phyloP scores from a whole-genome alignment of 2,113 vertebrate genomes.

The Dascyllus trimaculatus region DNA sequence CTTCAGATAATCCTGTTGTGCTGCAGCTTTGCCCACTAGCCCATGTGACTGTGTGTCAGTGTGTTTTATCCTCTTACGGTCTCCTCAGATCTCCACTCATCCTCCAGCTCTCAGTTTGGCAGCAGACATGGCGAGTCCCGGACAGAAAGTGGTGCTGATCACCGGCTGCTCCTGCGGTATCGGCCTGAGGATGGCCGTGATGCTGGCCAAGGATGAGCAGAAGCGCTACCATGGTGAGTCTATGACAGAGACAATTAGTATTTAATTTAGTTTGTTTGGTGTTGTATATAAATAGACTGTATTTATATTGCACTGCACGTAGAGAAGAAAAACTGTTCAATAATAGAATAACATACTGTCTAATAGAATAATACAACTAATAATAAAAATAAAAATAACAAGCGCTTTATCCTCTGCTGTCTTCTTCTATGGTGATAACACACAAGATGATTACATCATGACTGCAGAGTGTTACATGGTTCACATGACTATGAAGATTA shows the following conservation, averaged over 20 bases:
- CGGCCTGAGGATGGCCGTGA: slow-evolving; percentile 83
- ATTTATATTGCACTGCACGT: neutral
- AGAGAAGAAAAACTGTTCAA: neutral
- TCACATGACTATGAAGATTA: too few species aligned
- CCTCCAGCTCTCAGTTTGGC: too few species aligned
- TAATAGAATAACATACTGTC: too few species aligned
- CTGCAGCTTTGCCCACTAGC: neutral
- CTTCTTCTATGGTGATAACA: too few species aligned
- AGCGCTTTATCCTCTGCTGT: too few species aligned
- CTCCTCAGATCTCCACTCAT: too few species aligned
- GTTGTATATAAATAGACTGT: neutral
- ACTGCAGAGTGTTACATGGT: too few species aligned
- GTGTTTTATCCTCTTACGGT: too few species aligned
- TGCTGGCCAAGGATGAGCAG: slow-evolving; percentile 83
- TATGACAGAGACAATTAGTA: neutral
- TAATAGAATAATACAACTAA: too few species aligned
- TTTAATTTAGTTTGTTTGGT: neutral
- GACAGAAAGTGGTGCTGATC: slow-evolving; percentile 86
- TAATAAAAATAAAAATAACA: too few species aligned
- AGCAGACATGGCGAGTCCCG: slow-evolving; percentile 75
- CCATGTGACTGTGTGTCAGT: slow-evolving; percentile 26
- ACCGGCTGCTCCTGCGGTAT: slow-evolving; percentile 86
- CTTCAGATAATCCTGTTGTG: slow-evolving; percentile 55
- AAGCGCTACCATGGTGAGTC: slow-evolving; percentile 84
- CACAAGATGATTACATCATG: too few species aligned